Evolutionary conservation across 2,888 invertebrate genomes (phyloP).

Genomic region (Thymelicus lineola): DNA sequence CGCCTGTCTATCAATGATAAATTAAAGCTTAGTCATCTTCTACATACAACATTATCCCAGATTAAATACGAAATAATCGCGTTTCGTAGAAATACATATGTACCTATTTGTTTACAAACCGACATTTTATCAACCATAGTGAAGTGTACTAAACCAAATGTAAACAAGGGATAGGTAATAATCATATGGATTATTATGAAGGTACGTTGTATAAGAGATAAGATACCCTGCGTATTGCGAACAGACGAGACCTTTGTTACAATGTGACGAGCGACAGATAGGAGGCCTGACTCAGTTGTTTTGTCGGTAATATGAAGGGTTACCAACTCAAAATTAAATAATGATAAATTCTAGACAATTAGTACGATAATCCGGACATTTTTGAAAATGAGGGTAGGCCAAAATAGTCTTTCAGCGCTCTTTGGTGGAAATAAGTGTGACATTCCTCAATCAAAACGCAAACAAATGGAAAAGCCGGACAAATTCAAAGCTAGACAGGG

Average conservation of each 20-base stretch:
- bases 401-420: too few species aligned
- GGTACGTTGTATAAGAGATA: conserved; percentile 20
- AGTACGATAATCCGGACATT: too few species aligned
- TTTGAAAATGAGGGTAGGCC: too few species aligned
- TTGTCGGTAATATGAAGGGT: neutral
- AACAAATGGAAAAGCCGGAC: too few species aligned
- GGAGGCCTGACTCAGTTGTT: neutral
- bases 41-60: neutral
- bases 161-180: conserved; percentile 18
- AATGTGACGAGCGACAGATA: neutral
- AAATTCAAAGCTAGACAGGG: too few species aligned
- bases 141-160: conserved; percentile 5
- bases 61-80: neutral
- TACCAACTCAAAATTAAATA: too few species aligned
- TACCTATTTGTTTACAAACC: neutral
- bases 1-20: too few species aligned
- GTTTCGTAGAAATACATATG: neutral
- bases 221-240: neutral
- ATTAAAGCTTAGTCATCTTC: too few species aligned
- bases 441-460: too few species aligned
- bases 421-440: too few species aligned
- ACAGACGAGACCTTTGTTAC: neutral
- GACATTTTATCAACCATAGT: neutral
- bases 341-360: too few species aligned
- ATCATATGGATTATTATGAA: conserved; percentile 11